A percentile compares a stretch with the other conserved stretches of the same genome.
Conservation (phyloP, 2,888 invertebrate species). For the Andrena marginata region DNA sequence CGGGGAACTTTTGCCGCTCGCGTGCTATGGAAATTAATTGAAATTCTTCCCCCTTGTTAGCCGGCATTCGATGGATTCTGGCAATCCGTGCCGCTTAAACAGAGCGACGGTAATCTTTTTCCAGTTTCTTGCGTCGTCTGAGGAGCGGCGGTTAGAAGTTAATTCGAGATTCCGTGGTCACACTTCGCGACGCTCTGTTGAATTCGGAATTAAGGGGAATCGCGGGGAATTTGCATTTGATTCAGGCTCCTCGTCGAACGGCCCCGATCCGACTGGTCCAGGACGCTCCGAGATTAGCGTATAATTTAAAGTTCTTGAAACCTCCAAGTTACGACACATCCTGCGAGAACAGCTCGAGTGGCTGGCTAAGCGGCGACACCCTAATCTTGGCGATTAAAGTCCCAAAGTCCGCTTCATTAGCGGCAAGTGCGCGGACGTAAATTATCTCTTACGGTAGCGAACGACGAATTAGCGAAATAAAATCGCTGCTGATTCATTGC, state of each 20-base stretch:
- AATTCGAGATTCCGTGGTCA: conserved; percentile 40
- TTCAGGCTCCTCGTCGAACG: conserved; percentile 17
- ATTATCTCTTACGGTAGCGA: background rate
- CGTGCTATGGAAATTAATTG: conserved; percentile 6
- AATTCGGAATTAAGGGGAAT: conserved; percentile 44
- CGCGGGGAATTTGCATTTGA: conserved; percentile 34
- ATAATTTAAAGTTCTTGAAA: conserved; percentile 26
- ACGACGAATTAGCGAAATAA: background rate
- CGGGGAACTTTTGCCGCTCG: background rate
- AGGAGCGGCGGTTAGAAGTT: conserved; percentile 20
- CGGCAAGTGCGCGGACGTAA: background rate
- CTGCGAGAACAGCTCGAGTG: background rate
- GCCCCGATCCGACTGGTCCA: conserved; percentile 3
- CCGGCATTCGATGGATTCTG: conserved; percentile 8
- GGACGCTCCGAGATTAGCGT: conserved; percentile 1
- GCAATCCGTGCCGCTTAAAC: background rate
- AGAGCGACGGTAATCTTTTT: conserved; percentile 1
- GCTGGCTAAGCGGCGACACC: background rate
- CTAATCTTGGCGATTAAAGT: background rate
- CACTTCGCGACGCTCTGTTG: conserved; percentile 34
- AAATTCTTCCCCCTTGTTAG: background rate
- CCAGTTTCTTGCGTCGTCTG: conserved; percentile 4
- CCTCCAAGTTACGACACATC: conserved; percentile 1
- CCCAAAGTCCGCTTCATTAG: background rate
- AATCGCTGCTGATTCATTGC: background rate